These are phyloP conservation scores for Zonitis immaculata DNA, from an alignment of 2,888 invertebrate species.

Conservation along the genomic window DNA sequence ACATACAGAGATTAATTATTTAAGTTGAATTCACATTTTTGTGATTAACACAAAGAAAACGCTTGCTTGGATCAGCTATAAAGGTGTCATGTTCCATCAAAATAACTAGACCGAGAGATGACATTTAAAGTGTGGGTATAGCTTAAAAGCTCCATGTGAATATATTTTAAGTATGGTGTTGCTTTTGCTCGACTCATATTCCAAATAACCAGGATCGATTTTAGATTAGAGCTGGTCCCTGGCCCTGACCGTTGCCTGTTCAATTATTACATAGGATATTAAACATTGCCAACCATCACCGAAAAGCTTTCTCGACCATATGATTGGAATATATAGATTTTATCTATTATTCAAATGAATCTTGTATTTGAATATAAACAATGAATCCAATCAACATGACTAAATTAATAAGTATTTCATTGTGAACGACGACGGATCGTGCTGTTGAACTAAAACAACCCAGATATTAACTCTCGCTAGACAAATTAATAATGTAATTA, in stretches of 20 bases:
- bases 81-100: not conserved
- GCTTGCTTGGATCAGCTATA: no score
- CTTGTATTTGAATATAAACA: no score
- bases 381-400: no score
- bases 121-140: slow-evolving; percentile 14
- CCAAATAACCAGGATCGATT: slow-evolving; percentile 15
- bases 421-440: not conserved
- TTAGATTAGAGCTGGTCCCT: slow-evolving; percentile 11
- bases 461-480: not conserved
- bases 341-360: no score
- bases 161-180: slow-evolving; percentile 12
- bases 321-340: not conserved
- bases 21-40: no score
- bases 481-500: slow-evolving; percentile 10
- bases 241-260: slow-evolving; percentile 14
- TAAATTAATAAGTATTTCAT: not conserved
- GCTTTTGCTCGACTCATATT: slow-evolving; percentile 14
- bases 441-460: not conserved
- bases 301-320: not conserved
- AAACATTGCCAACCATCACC: slow-evolving; percentile 6
- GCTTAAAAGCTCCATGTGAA: slow-evolving; percentile 14
- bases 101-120: not conserved
- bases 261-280: slow-evolving; percentile 14
- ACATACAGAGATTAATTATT: no score
- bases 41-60: no score